Conservation (phyloP, 2,797 vertebrate genomes). For the Pterois miles region DNA sequence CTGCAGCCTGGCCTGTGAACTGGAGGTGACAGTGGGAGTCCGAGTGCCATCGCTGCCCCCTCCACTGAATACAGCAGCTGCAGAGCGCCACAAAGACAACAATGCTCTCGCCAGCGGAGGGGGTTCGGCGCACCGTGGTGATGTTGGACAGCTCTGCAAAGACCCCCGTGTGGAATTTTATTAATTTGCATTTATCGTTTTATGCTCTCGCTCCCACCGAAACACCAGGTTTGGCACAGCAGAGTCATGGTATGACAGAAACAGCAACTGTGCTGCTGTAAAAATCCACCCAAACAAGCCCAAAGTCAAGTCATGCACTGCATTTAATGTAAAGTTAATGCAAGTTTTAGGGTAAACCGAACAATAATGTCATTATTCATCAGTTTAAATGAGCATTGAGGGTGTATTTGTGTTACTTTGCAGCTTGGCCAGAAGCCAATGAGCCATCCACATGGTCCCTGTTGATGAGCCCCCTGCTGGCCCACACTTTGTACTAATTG, state of each 20-base stretch:
- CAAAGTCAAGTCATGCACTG: not conserved
- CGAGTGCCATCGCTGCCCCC: conserved; percentile 23
- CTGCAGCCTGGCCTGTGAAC: conserved; percentile 21
- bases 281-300: not conserved
- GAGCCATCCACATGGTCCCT: not conserved
- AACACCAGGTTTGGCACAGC: conserved; percentile 59
- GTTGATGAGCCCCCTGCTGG: conserved; percentile 17
- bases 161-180: conserved; percentile 69
- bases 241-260: conserved; percentile 36
- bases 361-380: not conserved
- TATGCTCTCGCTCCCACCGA: conserved; percentile 49
- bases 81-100: conserved; percentile 79
- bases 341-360: too few relatives aligned
- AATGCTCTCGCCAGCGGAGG: conserved; percentile 56
- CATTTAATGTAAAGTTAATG: too few relatives aligned
- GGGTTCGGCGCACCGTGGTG: conserved; percentile 53
- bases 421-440: not conserved
- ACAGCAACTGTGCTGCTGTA: not conserved
- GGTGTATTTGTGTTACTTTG: not conserved
- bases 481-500: not conserved
- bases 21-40: conserved; percentile 45
- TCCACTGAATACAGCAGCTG: conserved; percentile 75
- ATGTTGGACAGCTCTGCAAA: conserved; percentile 70
- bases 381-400: not conserved
- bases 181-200: conserved; percentile 78